These are phyloP conservation scores for Busseola fusca DNA, from an alignment of 2,888 invertebrate genomes.

Conservation along the genomic window DNA sequence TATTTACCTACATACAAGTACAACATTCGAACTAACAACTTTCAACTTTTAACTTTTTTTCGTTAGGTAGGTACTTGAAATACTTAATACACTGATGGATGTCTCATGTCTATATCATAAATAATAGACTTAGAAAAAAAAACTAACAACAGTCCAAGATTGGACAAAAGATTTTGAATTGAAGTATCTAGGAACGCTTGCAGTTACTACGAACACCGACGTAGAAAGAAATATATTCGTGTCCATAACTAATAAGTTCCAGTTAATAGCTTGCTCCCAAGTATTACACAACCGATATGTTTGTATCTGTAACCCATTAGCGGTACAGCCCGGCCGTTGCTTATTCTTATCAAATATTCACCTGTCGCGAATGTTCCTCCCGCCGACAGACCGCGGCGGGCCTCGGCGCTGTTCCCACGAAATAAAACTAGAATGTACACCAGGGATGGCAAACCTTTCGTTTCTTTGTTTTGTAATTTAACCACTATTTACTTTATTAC, in stretches of 20 bases:
- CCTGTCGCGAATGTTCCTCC: constrained; percentile 50
- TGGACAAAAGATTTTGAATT: neutral
- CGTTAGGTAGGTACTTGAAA: neutral
- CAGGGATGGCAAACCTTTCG: neutral
- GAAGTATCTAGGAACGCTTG: neutral
- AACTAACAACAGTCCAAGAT: neutral
- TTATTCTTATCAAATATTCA: constrained; percentile 61
- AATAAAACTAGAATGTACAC: constrained; percentile 58
- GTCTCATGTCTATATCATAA: neutral
- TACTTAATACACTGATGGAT: neutral
- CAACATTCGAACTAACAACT: neutral
- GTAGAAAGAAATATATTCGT: neutral
- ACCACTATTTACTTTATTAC: too few species aligned
- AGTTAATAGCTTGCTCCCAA: neutral
- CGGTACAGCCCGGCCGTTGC: constrained; percentile 24
- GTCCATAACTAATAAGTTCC: neutral
- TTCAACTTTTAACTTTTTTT: neutral
- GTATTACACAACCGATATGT: neutral
- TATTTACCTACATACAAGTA: neutral
- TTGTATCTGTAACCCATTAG: neutral
- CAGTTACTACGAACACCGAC: neutral
- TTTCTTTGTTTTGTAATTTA: neutral
- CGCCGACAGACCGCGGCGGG: neutral
- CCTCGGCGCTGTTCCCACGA: constrained; percentile 52
- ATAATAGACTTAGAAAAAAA: neutral